Percentiles rank a stretch among this genome's conserved stretches.
Evolutionary conservation across 2,797 vertebrate species (phyloP).

Genomic region (Lutra lutra): DNA sequence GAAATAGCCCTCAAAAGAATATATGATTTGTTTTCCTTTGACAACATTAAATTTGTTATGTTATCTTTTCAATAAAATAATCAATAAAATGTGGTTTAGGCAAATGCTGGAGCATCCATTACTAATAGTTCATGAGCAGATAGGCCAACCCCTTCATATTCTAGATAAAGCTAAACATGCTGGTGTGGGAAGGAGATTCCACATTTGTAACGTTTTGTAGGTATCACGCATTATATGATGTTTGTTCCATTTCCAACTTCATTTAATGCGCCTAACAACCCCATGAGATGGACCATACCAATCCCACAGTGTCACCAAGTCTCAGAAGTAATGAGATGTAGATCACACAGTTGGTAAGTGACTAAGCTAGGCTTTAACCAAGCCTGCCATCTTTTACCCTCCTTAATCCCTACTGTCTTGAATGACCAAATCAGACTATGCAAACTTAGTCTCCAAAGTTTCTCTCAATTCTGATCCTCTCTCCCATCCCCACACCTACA

Average conservation of each 20-base stretch:
- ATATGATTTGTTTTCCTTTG: slow-evolving; percentile 12
- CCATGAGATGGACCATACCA: neutral
- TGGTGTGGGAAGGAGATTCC: neutral
- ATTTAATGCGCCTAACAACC: neutral
- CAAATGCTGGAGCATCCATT: neutral
- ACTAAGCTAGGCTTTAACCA: neutral
- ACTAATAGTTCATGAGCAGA: neutral
- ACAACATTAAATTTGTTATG: neutral
- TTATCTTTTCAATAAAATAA: slow-evolving; percentile 59
- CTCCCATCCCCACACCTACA: neutral
- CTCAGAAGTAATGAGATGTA: neutral
- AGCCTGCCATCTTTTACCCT: neutral
- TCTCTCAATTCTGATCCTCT: neutral
- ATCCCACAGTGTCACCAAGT: neutral
- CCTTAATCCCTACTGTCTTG: neutral
- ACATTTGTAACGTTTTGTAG: neutral
- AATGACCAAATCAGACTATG: neutral
- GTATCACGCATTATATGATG: neutral
- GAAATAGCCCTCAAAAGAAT: neutral
- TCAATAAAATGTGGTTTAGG: slow-evolving; percentile 39
- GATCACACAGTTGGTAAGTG: neutral
- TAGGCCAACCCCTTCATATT: neutral
- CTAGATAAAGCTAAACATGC: neutral
- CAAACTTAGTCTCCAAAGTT: neutral
- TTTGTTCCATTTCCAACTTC: neutral